Base-by-base conservation (phyloP, 2,888 invertebrate species). In the Spilarctia lutea region DNA sequence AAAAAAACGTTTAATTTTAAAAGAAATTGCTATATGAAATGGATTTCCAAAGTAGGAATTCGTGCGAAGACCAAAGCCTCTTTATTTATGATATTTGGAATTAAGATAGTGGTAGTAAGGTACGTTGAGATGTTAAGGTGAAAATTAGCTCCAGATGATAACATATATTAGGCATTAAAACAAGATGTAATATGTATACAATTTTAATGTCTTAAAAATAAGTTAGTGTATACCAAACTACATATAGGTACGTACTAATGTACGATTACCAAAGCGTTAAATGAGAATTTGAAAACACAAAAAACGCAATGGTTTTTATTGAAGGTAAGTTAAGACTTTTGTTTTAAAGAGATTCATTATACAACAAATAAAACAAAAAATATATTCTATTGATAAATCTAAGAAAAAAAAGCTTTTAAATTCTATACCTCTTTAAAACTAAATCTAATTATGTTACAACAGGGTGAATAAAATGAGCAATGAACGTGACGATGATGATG, bases 21-120 rank as follows among this genome's bases (percentile, higher is more conserved):
- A 63, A 42, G 63, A 27, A 24, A 77, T 70, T 76, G 72, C 82
- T 85, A 82, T 75, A 82, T 85, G 80, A 83, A 87, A 85, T 77
- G 83, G 76, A 88, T 86, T 85, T 86, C 82, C 79, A 82, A 77
- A 87, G 84, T 81, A 80, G 83, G 87, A 90, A 89, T 81, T 88
- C 87, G 94, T 94, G 95, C 93, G 92, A 87, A 94, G 93, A 94
- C 95, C 95, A 95, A 96, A 96, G 95, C 96, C 95, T 89, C 95
- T 95, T 96, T 95, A 95, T 93, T 96, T 95, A 95, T 93, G 91
- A 91, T 90, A 89, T 83, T 92, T 92, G 93, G 91, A 86, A 87
- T 88, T 83, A 89, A 90, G 87, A 87, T 83, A 79, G 85, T 72
- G 65, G 71, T 65, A 87, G 84, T 82, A 78, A 87, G 79, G 80